phyloP scores from a whole-genome alignment of 1,140 invertebrate genomes.

The Musca vetustissima region DNA sequence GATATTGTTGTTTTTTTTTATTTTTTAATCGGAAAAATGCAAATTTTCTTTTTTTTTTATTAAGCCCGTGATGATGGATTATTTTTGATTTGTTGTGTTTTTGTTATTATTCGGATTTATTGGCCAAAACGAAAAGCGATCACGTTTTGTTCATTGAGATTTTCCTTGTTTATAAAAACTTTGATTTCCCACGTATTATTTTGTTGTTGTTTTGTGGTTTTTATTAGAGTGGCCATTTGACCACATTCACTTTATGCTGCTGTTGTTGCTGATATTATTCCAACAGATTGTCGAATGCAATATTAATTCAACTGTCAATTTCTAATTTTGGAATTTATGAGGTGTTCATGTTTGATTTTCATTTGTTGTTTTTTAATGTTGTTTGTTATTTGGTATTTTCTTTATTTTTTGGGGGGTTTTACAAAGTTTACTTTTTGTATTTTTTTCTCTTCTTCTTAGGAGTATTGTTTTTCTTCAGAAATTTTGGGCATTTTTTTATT shows the following conservation, averaged over 20 bases:
- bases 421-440: neutral
- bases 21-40: neutral
- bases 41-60: neutral
- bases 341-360: slow-evolving; percentile 3
- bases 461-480: slow-evolving; percentile 5
- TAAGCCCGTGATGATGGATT: neutral
- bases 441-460: neutral
- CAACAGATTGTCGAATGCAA: neutral
- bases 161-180: neutral
- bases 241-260: too few relatives aligned
- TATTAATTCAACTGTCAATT: slow-evolving; percentile 7
- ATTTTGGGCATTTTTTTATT: slow-evolving; percentile 20
- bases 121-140: neutral
- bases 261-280: too few relatives aligned
- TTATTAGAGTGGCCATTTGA: too few relatives aligned
- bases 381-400: neutral
- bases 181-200: neutral
- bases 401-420: neutral
- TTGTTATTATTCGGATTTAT: too few relatives aligned
- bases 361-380: neutral
- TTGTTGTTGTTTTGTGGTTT: neutral
- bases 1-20: neutral
- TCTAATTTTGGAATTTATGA: slow-evolving; percentile 24
- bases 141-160: neutral
- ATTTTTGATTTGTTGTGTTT: slow-evolving; percentile 2